Evolutionary conservation across 2,113 vertebrate genomes (phyloP), one percentile per base, ranked within the genome.

Genomic region (Bubalus kerabau): DNA sequence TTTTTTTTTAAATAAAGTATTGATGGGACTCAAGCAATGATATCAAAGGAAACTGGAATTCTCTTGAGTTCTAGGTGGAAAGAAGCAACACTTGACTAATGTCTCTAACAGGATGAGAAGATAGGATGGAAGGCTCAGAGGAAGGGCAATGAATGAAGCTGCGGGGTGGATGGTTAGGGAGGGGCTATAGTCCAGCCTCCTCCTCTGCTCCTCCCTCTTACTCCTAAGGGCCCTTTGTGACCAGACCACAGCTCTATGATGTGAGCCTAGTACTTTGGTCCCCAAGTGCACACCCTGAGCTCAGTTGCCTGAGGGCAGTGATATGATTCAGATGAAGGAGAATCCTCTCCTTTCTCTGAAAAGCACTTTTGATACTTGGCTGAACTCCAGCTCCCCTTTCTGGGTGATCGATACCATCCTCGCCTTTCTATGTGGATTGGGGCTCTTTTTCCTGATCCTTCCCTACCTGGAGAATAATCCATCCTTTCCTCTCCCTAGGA

Each of bases 91-190:
- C n/a, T 36, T 71, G 67, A 36, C 17, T 71, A 71, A 36, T 14
- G 14, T 32, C 14, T 64, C 60, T 60, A 21, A 67, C 7, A 67
- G 30, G 67, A 19, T 19, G 54, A 48, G 24, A 48, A 78, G 24
- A 43, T 15, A 40, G 24, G 26, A 28, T 4, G 9, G 24, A 46
- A 48, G 76, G 24, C 76, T 48, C 43, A 48, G 76, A 16, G 43
- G 26, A 15, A 30, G 76, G 76, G 13, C 13, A 43, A 48, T 17
- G 24, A 28, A 48, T 78, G 76, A 9, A 16, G 43, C 43, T 16
- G 3, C 0, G 0, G 7, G 76, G 26, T 48, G 43, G 43, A 24
- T 16, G 14, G 24, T 30, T 48, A 7, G 76, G 13, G 43, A 46
- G 13, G 74, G 24, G 74, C 40, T 28, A 3, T 2, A 14, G 43